These are phyloP conservation scores for Drosophila trichaetosa DNA, from an alignment of 2,888 invertebrate species.

Conservation along the genomic window DNA sequence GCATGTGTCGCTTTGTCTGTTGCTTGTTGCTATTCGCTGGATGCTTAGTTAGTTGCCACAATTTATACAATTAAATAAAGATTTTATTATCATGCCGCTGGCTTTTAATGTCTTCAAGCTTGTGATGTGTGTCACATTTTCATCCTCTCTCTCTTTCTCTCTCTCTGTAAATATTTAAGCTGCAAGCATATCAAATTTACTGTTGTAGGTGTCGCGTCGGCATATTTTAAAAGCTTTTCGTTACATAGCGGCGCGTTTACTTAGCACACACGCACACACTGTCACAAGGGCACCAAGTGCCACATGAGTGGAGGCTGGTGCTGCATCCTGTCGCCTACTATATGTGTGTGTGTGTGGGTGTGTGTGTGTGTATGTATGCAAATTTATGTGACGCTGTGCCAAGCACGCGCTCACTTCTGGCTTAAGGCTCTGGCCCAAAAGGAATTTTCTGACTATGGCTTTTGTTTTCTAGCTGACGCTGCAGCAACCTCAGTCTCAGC, in stretches of 20 bases:
- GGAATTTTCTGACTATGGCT: conserved; percentile 75
- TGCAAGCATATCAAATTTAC: conserved; percentile 76
- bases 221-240: conserved; percentile 83
- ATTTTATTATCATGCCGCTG: conserved; percentile 76
- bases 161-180: conserved; percentile 79
- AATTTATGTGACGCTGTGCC: conserved; percentile 73
- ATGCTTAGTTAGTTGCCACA: conserved; percentile 67
- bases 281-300: conserved; percentile 26
- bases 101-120: conserved; percentile 59
- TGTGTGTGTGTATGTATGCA: conserved; percentile 56
- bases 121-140: conserved; percentile 26
- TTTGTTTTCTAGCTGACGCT: conserved; percentile 80
- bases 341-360: conserved; percentile 28
- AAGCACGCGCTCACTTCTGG: conserved; percentile 73
- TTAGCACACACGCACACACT: conserved; percentile 45
- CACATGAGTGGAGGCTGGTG: conserved; percentile 6
- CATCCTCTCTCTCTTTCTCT: conserved; percentile 7
- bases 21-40: conserved; percentile 30
- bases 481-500: conserved; percentile 43
- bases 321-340: conserved; percentile 38
- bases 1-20: conserved; percentile 55
- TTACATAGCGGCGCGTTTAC: conserved; percentile 73
- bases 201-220: conserved; percentile 82
- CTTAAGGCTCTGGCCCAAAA: conserved; percentile 74
- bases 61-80: conserved; percentile 81